A percentile compares a stretch with the other conserved stretches of the same genome.
phyloP scores from a whole-genome alignment of 2,113 vertebrate species.

The Phoxinus phoxinus region DNA sequence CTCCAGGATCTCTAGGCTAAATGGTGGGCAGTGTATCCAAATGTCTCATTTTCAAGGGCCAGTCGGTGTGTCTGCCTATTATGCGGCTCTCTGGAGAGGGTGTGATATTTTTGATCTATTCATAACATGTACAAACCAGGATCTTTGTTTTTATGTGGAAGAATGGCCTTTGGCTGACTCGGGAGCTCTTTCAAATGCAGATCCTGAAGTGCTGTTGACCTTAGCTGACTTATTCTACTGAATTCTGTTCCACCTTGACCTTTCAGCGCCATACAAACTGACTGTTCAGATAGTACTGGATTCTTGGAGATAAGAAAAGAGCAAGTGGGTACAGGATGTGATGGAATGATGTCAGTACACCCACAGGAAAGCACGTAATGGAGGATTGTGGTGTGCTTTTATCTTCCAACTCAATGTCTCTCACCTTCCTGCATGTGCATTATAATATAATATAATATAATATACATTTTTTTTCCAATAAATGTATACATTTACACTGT shows the following conservation, averaged over 20 bases:
- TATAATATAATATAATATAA: background rate
- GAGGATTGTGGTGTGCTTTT: background rate
- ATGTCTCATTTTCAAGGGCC: conserved; percentile 1
- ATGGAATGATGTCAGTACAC: conserved; percentile 31
- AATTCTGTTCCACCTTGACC: background rate
- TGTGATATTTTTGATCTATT: conserved; percentile 28
- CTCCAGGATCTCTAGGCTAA: background rate
- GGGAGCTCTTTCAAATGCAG: conserved; percentile 30
- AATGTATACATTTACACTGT: background rate
- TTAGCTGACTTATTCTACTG: conserved; percentile 11
- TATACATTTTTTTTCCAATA: background rate
- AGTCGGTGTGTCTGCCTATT: conserved; percentile 1
- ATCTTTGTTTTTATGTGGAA: conserved; percentile 29
- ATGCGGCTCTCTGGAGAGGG: background rate
- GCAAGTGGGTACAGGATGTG: conserved; percentile 20
- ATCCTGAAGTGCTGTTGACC: conserved; percentile 25
- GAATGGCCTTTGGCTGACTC: conserved; percentile 32
- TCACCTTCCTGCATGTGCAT: conserved; percentile 8
- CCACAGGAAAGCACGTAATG: conserved; percentile 12
- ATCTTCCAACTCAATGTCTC: conserved; percentile 39
- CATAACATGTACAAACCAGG: conserved; percentile 2
- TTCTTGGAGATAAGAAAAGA: conserved; percentile 34
- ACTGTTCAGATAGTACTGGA: background rate
- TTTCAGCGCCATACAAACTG: conserved; percentile 8
- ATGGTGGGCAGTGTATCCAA: background rate